Base-by-base conservation (phyloP, 2,113 vertebrate genomes). In the Thunnus maccoyii region DNA sequence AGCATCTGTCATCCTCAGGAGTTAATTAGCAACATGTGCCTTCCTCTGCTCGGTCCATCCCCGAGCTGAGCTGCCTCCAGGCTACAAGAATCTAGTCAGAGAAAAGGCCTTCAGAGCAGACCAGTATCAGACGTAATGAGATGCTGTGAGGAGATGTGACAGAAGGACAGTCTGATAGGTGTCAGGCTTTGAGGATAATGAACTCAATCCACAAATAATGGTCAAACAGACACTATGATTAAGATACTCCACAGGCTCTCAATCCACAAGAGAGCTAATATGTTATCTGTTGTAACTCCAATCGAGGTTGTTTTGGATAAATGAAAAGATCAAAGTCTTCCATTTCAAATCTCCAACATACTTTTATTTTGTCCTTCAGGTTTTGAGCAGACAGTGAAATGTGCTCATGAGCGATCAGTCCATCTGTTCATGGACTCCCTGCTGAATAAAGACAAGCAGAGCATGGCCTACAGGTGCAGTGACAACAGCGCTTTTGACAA, bases 351-450 rank as follows among this genome's bases (percentile, higher is more conserved):
- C 5, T 66, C 55, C 5, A 20, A 13, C 3, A 17, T 57, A 9
- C 25, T 18, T 56, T 57, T 25, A 14, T 68, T 83, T 60, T 27
- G 41, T 82, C 15, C 66, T 84, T 94, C 83, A 99, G 98, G 96
- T 32, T 96, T 99, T 62, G 72, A 95, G 73, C 95, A 97, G 93
- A 96, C 97, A 3, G 95, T 99, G 80, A 99, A 99, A 70, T 99
- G 98, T 44, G 95, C 97, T 61, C 98, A 99, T 0, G 97, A 98
- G 90, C 94, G 97, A 9, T 97, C 98, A 0, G 97, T 99, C 32
- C 96, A 99, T 72, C 95, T 99, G 14, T 98, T 99, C 90, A 97
- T 99, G 0, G 98, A 99, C 93, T 99, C 98, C 0, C 63, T 99
- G 72, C 90, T 96, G 55, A 96, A 98, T 56, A 73, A 92, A 0